Evolutionary conservation across 2,888 invertebrate species (phyloP), one percentile per base, ranked within the genome.

Genomic region (Yponomeuta cagnagella): DNA sequence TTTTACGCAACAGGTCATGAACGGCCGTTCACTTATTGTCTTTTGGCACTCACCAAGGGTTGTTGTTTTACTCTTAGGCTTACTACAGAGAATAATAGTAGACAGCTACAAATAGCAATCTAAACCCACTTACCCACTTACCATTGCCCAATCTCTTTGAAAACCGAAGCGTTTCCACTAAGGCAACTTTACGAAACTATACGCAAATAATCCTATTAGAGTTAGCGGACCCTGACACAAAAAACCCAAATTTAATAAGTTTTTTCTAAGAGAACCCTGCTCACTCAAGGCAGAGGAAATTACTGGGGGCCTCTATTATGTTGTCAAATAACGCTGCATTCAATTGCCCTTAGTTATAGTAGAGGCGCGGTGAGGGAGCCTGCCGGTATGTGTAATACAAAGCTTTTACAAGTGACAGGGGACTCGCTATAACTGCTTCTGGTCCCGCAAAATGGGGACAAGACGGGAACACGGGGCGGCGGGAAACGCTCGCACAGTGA

Each of bases 341-440:
- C 82, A 83, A 82, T 83, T 80, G 82, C 77, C 77, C 77, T 78
- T 74, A 77, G 78, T 77, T 76, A 74, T 72, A 71, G 73, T 72
- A 71, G 73, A 73, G 73, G 5, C 12, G 31, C 33, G 65, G 30
- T 30, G 10, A 10, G 65, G 65, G 12, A 30, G 65, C 31, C 12
- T 12, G 15, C 52, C 33, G 33, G 65, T 65, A 65, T 68, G 70
- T 65, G 43, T 70, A 69, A 70, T 52, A 70, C 80, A 83, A 80
- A 81, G 78, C 81, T 77, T 81, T 81, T 79, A 81, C 80, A 81
- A 82, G 80, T 80, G 80, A 83, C 81, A 80, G 76, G 78, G 78
- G 78, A 77, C 78, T 76, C 77, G 76, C 75, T 74, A 73, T 78
- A 79, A 80, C 79, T 76, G 76, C 72, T 77, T 72, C 75, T 76